Conservation (phyloP, 2,113 vertebrate genomes). For the Dipodomys merriami region DNA sequence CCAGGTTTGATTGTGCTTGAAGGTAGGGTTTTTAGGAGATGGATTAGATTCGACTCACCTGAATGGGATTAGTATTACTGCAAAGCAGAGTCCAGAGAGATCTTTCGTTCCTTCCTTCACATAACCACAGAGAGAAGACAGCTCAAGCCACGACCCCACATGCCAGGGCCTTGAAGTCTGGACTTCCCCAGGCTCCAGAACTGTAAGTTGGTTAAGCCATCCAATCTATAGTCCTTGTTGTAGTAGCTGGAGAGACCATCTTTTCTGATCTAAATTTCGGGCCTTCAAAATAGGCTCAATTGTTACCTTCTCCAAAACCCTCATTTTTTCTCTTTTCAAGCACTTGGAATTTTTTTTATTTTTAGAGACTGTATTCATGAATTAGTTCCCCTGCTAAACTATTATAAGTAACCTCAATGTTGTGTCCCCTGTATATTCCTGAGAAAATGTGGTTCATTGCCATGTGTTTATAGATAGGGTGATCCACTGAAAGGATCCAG, state of each 20-base stretch:
- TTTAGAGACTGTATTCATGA: neutral
- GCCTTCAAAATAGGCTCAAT: conserved; percentile 17
- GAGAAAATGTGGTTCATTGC: neutral
- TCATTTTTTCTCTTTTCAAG: neutral
- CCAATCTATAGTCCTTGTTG: neutral
- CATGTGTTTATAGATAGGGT: conserved; percentile 19
- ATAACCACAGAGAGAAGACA: neutral
- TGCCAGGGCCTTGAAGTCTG: neutral
- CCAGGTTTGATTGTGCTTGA: neutral
- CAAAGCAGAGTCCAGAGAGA: neutral
- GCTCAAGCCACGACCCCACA: neutral
- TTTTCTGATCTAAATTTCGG: neutral
- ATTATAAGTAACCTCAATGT: neutral
- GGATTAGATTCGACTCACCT: neutral
- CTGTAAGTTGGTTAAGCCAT: neutral
- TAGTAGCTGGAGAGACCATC: neutral
- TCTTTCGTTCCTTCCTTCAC: neutral
- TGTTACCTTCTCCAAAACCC: neutral
- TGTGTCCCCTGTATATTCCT: neutral
- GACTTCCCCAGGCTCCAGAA: neutral
- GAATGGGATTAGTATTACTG: neutral
- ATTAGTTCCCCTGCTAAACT: neutral
- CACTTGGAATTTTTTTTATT: neutral
- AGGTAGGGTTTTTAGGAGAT: neutral
- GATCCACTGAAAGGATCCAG: neutral